Conservation (phyloP, 2,797 vertebrate species). For the Crocodylus rhombifer region DNA sequence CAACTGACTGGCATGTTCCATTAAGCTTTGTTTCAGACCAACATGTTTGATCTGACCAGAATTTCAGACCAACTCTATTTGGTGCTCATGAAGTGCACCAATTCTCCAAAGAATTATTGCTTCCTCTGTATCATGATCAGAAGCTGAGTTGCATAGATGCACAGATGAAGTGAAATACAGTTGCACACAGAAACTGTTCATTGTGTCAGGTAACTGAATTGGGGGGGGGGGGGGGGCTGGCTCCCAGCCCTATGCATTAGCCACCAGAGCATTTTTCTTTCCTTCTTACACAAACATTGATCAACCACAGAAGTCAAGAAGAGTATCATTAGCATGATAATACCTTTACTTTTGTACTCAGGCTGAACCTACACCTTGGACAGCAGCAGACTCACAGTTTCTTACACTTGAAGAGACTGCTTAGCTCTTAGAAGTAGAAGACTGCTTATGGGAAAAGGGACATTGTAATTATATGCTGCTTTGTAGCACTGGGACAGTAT, state of each 20-base stretch:
- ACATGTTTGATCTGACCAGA: too few relatives aligned
- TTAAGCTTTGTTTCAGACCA: too few relatives aligned
- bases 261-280: background rate
- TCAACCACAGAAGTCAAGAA: background rate
- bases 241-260: background rate
- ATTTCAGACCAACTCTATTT: too few relatives aligned
- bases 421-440: background rate
- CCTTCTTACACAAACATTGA: background rate
- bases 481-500: background rate
- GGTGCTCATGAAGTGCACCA: background rate
- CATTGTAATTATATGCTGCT: background rate
- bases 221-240: background rate
- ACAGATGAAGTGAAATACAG: background rate
- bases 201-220: background rate
- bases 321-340: background rate
- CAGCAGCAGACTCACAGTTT: background rate
- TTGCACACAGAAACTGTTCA: background rate
- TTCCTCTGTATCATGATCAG: background rate
- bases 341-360: background rate
- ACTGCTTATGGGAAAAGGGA: background rate
- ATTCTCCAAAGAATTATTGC: background rate
- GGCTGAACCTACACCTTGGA: accelerated
- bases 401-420: background rate
- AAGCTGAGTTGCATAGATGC: background rate
- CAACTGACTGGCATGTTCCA: too few relatives aligned